phyloP scores from a whole-genome alignment of 2,113 vertebrate species.

The Sinocyclocheilus rhinocerous region DNA sequence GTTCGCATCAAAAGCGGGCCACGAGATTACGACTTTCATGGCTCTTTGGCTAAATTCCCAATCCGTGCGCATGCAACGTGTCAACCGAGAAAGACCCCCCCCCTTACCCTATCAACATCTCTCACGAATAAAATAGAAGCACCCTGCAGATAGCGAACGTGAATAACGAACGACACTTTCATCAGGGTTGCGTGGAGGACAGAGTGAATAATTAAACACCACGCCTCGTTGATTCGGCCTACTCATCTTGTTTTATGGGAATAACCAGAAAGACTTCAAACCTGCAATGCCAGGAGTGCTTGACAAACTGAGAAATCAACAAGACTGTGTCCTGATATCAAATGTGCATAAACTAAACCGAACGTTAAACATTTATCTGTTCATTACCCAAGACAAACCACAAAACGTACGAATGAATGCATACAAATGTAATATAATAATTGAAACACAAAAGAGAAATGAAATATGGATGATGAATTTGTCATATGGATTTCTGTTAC shows the following conservation, averaged over 20 bases:
- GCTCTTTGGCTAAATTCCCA: slow-evolving; percentile 58
- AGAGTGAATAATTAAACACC: slow-evolving; percentile 76
- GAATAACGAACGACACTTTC: slow-evolving; percentile 62
- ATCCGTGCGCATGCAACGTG: slow-evolving; percentile 52
- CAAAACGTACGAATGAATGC: background rate
- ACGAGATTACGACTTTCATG: slow-evolving; percentile 61
- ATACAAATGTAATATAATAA: background rate
- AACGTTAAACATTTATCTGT: slow-evolving; percentile 80
- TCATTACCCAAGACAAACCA: slow-evolving; percentile 51
- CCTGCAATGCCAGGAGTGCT: slow-evolving; percentile 64
- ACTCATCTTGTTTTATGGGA: slow-evolving; percentile 72
- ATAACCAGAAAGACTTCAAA: slow-evolving; percentile 68
- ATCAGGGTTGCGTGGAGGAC: slow-evolving; percentile 72
- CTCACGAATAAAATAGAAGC: slow-evolving; percentile 48
- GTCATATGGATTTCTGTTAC: slow-evolving; percentile 30
- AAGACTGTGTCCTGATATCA: slow-evolving; percentile 60
- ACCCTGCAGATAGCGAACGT: slow-evolving; percentile 56
- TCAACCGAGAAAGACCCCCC: slow-evolving; percentile 37
- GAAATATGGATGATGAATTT: slow-evolving; percentile 30
- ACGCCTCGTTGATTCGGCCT: slow-evolving; percentile 65
- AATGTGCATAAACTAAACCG: slow-evolving; percentile 54
- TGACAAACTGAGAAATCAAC: slow-evolving; percentile 63
- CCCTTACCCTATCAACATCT: slow-evolving; percentile 26
- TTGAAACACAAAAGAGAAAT: slow-evolving; percentile 10
- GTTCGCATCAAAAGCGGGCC: slow-evolving; percentile 30